A percentile compares a stretch with the other conserved stretches of the same genome.
phyloP scores from a whole-genome alignment of 2,113 vertebrate genomes.

The Pogonocichla stellata region DNA sequence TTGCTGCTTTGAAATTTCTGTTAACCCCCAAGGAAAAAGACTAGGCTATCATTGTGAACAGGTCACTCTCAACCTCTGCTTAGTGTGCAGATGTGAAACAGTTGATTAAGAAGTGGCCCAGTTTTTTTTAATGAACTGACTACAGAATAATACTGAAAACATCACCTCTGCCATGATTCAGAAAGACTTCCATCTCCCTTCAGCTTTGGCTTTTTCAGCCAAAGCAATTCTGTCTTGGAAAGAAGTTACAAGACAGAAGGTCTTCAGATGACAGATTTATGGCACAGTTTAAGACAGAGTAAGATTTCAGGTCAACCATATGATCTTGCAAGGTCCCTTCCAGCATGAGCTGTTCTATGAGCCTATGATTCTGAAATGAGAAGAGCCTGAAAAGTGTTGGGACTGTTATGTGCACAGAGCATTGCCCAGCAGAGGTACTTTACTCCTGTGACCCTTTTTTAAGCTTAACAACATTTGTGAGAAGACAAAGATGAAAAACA shows the following conservation, averaged over 20 bases:
- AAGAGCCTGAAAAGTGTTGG: not conserved
- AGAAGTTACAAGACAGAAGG: not conserved
- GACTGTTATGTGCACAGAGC: not conserved
- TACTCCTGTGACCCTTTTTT: not conserved
- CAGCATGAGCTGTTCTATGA: not conserved
- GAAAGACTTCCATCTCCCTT: not conserved
- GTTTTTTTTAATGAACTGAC: not conserved
- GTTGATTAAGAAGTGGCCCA: fast-evolving
- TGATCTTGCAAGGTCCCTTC: not conserved
- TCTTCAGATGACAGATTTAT: not conserved
- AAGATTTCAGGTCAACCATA: not conserved
- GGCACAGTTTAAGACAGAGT: not conserved
- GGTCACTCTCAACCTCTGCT: not conserved
- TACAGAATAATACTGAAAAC: not conserved
- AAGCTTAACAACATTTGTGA: not conserved
- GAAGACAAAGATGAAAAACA: not conserved
- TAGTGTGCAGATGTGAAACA: not conserved
- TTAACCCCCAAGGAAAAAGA: not conserved
- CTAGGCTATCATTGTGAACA: not conserved
- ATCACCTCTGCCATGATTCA: not conserved
- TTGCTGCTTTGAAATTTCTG: not conserved
- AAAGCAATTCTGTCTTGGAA: not conserved
- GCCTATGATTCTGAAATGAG: not conserved
- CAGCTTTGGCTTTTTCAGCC: not conserved
- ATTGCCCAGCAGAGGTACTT: not conserved